Evolutionary conservation across 2,888 invertebrate species (phyloP).

Genomic region (Calephelis perditalis): DNA sequence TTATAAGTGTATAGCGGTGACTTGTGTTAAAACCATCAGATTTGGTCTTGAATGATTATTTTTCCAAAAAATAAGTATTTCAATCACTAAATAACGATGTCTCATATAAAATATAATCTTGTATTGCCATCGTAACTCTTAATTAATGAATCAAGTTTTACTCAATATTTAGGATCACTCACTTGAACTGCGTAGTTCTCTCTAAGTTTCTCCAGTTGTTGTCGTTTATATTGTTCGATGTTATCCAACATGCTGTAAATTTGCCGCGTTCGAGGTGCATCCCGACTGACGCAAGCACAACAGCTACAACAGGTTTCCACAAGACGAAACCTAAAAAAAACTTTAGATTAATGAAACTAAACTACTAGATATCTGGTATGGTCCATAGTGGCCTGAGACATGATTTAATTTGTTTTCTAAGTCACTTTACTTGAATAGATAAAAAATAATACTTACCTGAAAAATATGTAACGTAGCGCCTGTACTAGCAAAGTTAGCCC

Average conservation of each 20-base stretch:
- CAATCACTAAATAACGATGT: no score
- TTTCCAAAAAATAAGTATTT: no score
- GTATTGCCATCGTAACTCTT: not conserved
- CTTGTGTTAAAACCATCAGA: no score
- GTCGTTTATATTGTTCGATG: slow-evolving; percentile 93
- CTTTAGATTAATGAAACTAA: not conserved
- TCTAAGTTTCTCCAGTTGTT: slow-evolving; percentile 90
- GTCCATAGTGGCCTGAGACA: no score
- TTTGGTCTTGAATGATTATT: no score
- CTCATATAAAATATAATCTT: no score
- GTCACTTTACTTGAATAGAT: not conserved
- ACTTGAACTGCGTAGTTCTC: slow-evolving; percentile 96
- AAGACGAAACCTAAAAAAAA: slow-evolving; percentile 80
- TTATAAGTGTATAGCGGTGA: no score
- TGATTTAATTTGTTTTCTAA: not conserved
- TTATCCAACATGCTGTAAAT: slow-evolving; percentile 93
- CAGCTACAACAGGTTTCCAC: slow-evolving; percentile 88
- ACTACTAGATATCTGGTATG: no score
- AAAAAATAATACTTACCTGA: slow-evolving; percentile 77
- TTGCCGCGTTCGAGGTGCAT: slow-evolving; percentile 88
- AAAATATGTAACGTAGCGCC: slow-evolving; percentile 82
- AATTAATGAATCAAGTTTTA: not conserved
- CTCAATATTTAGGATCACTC: slow-evolving; percentile 30
- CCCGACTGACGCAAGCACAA: slow-evolving; percentile 83
- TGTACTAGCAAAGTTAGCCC: slow-evolving; percentile 88